Evolutionary conservation across 2,797 vertebrate species (phyloP).

Genomic region (Catostomus latipinnis): DNA sequence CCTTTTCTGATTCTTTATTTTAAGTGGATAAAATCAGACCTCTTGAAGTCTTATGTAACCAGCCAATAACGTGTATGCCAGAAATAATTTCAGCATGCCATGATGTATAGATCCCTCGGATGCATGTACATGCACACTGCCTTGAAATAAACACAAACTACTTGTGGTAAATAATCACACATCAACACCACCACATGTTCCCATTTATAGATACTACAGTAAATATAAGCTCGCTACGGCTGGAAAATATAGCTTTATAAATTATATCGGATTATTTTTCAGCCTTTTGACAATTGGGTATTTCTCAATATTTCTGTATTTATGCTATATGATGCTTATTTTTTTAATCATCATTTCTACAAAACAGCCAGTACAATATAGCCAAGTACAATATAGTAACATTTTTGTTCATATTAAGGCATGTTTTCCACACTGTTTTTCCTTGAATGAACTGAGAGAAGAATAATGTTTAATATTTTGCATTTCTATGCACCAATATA

Average conservation of each 20-base stretch:
- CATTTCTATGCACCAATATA: too few species aligned
- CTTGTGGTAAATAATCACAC: neutral
- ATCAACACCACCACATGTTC: constrained; percentile 11
- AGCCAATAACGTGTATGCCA: constrained; percentile 31
- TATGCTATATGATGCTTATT: neutral
- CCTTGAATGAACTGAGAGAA: too few species aligned
- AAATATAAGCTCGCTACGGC: neutral
- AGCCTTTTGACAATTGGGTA: neutral
- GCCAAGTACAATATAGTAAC: too few species aligned
- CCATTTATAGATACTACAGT: neutral
- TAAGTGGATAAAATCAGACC: constrained; percentile 48
- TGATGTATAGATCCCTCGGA: constrained; percentile 43
- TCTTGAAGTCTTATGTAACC: constrained; percentile 51
- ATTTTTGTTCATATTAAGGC: too few species aligned
- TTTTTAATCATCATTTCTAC: neutral
- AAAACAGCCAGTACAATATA: neutral
- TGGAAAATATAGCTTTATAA: neutral
- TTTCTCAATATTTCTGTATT: neutral
- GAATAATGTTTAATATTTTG: too few species aligned
- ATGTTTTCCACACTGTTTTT: too few species aligned
- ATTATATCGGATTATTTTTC: neutral
- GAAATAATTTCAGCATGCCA: constrained; percentile 45
- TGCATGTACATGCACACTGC: constrained; percentile 4
- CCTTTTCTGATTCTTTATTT: constrained; percentile 41
- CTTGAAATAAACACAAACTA: constrained; percentile 10